Evolutionary conservation across 1,140 invertebrate genomes (phyloP).

Genomic region (Linepithema humile): DNA sequence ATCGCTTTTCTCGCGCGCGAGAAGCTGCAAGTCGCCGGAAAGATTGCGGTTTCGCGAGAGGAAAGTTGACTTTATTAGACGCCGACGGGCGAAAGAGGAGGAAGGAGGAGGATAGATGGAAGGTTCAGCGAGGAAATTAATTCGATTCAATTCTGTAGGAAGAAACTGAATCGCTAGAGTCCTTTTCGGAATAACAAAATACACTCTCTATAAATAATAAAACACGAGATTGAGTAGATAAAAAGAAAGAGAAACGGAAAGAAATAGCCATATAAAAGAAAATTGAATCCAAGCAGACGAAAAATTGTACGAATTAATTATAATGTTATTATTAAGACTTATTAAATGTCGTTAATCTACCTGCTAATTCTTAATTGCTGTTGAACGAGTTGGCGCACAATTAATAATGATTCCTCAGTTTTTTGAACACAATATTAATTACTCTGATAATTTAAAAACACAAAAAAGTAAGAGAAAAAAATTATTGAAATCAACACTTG

Average conservation of each 20-base stretch:
- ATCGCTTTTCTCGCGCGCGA: constrained; percentile 25
- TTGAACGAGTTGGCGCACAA: no score
- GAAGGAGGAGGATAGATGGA: background rate
- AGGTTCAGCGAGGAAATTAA: constrained; percentile 37
- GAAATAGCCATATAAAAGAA: background rate
- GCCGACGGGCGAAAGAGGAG: background rate
- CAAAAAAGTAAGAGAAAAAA: no score
- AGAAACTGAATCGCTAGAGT: background rate
- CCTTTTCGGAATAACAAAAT: background rate
- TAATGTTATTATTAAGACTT: background rate
- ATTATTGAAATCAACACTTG: no score
- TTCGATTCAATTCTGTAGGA: constrained; percentile 13
- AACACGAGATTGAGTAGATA: background rate
- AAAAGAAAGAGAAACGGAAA: background rate
- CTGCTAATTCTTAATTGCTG: no score
- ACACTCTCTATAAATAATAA: constrained; percentile 5
- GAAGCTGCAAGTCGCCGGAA: constrained; percentile 39
- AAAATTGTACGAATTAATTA: background rate
- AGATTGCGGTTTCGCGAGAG: constrained; percentile 42
- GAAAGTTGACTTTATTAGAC: constrained; percentile 43
- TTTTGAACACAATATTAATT: no score
- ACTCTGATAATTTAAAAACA: no score
- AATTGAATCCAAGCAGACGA: background rate
- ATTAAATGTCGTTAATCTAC: no score
- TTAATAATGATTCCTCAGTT: no score